phyloP scores from a whole-genome alignment of 2,888 invertebrate species.

The Anarsia innoxiella region DNA sequence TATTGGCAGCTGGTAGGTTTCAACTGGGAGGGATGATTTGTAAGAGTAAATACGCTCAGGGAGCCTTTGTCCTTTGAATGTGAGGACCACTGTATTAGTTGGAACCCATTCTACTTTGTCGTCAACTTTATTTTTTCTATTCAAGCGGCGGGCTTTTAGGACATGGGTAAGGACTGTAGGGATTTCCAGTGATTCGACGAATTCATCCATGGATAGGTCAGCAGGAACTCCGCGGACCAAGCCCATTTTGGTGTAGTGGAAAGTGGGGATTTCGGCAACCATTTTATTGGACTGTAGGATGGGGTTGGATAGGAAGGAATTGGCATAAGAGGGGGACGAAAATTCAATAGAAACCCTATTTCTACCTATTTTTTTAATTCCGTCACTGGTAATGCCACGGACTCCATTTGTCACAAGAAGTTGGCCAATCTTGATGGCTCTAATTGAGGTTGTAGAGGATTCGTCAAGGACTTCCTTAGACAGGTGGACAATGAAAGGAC shows the following conservation, averaged over 20 bases:
- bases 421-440: background rate
- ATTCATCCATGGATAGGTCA: constrained; percentile 2
- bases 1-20: constrained; percentile 11
- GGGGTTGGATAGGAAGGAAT: background rate
- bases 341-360: background rate
- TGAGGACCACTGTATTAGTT: constrained; percentile 12
- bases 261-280: background rate
- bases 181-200: constrained; percentile 5
- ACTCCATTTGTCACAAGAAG: background rate
- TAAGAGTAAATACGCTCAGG: constrained; percentile 7
- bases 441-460: background rate
- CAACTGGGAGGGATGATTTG: constrained; percentile 9
- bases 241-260: background rate
- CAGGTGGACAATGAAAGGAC: background rate
- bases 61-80: constrained; percentile 11
- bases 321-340: background rate
- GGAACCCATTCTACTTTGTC: constrained; percentile 9
- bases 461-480: background rate
- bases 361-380: background rate
- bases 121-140: constrained; percentile 3
- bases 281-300: background rate
- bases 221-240: background rate
- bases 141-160: constrained; percentile 14
- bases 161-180: constrained; percentile 8
- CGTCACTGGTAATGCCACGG: background rate